Evolutionary conservation across 2,797 vertebrate species (phyloP), one percentile per base, ranked within the genome.

Genomic region (Chelidonichthys spinosus): DNA sequence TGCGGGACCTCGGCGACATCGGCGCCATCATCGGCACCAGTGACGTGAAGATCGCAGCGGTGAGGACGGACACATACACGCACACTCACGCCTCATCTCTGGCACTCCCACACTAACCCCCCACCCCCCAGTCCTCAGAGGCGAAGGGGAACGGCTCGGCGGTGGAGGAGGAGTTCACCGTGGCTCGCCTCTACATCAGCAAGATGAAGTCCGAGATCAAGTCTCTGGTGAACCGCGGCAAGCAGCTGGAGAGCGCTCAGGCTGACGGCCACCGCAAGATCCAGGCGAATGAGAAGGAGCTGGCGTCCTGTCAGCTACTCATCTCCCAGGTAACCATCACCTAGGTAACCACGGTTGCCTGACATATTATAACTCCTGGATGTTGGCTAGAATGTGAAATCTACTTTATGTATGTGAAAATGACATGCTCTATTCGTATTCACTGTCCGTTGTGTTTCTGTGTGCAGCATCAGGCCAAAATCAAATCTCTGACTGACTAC

Each of bases 151-250:
- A 91, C 10, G 89, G 90, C 76, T 88, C 68, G 0, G 95, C 95
- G n/a, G 93, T 97, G 5, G 97, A 98, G 72, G 97, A 98, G 79
- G 96, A 97, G 90, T 98, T 98, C 90, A 97, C 96, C 44, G 94
- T 96, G 88, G 96, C 96, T 13, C 93, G 96, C 14, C 95, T 98
- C 32, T 97, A 96, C 90, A 95, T 98, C 90, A 97, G 96, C 81
- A 97, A 97, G 91, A 96, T 98, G 95, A 98, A 97, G 76, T 97
- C 97, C 0, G 97, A 98, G 92, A 95, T 98, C 69, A 97, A 98
- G 85, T 96, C 96, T 0, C 90, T 98, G 79, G 95, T 97, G 82
- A 98, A 97, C 89, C 95, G 96, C 35, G 95, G 95, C 94, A 97
- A 96, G 71, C 96, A 97, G 92, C 81, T 98, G 63, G 97, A 98